Conservation (phyloP, 2,113 vertebrate genomes). For the Chloropsis hardwickii region DNA sequence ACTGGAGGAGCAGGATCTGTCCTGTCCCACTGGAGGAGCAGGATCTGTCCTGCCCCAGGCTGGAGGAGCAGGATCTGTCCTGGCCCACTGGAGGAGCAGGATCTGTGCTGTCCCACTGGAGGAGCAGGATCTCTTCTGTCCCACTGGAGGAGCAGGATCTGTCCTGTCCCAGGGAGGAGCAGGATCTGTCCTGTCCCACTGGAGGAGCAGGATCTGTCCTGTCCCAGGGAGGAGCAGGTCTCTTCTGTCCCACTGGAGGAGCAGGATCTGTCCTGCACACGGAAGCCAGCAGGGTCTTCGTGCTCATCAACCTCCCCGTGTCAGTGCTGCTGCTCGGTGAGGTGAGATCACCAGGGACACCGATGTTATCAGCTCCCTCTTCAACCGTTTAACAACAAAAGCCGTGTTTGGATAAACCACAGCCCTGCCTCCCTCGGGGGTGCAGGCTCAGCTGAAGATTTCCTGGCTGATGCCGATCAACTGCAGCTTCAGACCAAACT, state of each 20-base stretch:
- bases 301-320: rapidly evolving
- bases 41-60: background rate
- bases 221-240: background rate
- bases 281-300: rapidly evolving
- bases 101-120: background rate
- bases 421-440: background rate
- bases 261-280: background rate
- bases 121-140: background rate
- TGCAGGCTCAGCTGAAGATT: background rate
- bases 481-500: background rate
- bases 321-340: background rate
- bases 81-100: background rate
- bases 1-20: background rate
- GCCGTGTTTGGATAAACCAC: background rate
- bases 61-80: background rate
- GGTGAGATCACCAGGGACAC: rapidly evolving
- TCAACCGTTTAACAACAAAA: background rate
- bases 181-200: no score
- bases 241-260: background rate
- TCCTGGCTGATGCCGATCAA: rapidly evolving
- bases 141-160: background rate
- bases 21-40: no score
- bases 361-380: background rate
- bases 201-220: background rate
- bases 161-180: background rate